These are phyloP conservation scores for Archilochus colubris DNA, from an alignment of 2,113 vertebrate species.

Conservation along the genomic window DNA sequence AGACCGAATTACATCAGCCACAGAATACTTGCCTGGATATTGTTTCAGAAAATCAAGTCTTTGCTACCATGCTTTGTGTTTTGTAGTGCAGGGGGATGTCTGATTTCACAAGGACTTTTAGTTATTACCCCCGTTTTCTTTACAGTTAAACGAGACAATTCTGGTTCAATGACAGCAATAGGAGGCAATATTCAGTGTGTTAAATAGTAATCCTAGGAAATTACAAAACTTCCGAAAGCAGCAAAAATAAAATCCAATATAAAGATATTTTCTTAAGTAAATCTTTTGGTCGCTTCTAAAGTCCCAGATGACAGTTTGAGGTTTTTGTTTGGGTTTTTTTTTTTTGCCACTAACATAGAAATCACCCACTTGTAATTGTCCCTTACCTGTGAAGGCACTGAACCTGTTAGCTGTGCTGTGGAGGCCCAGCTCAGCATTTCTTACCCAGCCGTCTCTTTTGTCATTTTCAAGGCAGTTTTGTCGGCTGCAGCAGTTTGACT, in stretches of 20 bases:
- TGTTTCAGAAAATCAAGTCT: not conserved
- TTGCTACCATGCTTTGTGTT: not conserved
- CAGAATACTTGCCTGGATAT: not conserved
- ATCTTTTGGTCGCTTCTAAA: rapidly evolving
- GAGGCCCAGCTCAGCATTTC: not conserved
- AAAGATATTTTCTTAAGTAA: rapidly evolving
- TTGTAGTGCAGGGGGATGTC: not conserved
- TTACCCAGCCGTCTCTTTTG: not conserved
- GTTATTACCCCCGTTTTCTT: not conserved
- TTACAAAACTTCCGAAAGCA: rapidly evolving
- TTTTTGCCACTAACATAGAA: not conserved
- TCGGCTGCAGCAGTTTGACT: rapidly evolving
- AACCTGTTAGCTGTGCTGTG: rapidly evolving
- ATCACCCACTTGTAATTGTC: rapidly evolving
- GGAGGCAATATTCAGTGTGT: not conserved
- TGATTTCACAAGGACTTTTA: not conserved
- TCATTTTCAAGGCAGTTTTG: not conserved
- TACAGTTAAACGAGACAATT: not conserved
- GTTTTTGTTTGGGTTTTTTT: too few relatives aligned
- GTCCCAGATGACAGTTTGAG: not conserved
- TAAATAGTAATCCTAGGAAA: rapidly evolving
- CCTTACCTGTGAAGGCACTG: not conserved
- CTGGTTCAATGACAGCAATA: rapidly evolving
- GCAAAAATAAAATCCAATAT: not conserved
- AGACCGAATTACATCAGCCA: slow-evolving; percentile 52